phyloP scores from a whole-genome alignment of 1,140 invertebrate genomes.

The Psix sp. region DNA sequence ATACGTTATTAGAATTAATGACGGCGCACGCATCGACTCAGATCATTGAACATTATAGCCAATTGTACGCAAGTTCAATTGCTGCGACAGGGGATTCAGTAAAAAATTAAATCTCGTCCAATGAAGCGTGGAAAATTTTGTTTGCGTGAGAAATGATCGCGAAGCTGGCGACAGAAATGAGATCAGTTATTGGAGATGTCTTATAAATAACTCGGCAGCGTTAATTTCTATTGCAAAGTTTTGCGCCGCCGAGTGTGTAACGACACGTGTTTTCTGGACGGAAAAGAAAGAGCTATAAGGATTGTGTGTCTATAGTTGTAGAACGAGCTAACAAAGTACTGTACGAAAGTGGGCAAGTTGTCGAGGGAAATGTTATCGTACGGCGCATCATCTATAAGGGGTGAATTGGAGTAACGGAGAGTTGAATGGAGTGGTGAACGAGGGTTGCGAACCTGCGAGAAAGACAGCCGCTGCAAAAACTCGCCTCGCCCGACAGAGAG shows the following conservation, averaged over 20 bases:
- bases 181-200: slow-evolving; percentile 18
- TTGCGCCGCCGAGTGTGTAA: slow-evolving; percentile 17
- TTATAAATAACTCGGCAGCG: slow-evolving; percentile 17
- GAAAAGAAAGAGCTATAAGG: slow-evolving; percentile 3
- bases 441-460: slow-evolving; percentile 63
- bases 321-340: slow-evolving; percentile 63
- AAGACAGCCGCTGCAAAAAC: slow-evolving; percentile 54
- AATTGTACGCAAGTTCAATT: slow-evolving; percentile 63
- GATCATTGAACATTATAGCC: slow-evolving; percentile 64
- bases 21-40: slow-evolving; percentile 69
- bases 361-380: slow-evolving; percentile 75
- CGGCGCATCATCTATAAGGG: slow-evolving; percentile 61
- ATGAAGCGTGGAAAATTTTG: slow-evolving; percentile 59
- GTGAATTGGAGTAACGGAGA: slow-evolving; percentile 69
- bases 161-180: slow-evolving; percentile 19
- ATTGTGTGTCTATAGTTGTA: slow-evolving; percentile 35
- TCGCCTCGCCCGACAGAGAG: slow-evolving; percentile 40
- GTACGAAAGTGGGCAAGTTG: slow-evolving; percentile 72
- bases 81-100: slow-evolving; percentile 36
- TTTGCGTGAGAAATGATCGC: slow-evolving; percentile 28
- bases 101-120: slow-evolving; percentile 45
- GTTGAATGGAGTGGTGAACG: slow-evolving; percentile 71
- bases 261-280: slow-evolving; percentile 23
- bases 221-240: slow-evolving; percentile 31
- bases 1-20: slow-evolving; percentile 78